phyloP scores from a whole-genome alignment of 2,113 vertebrate genomes.

The Stigmatopora nigra region DNA sequence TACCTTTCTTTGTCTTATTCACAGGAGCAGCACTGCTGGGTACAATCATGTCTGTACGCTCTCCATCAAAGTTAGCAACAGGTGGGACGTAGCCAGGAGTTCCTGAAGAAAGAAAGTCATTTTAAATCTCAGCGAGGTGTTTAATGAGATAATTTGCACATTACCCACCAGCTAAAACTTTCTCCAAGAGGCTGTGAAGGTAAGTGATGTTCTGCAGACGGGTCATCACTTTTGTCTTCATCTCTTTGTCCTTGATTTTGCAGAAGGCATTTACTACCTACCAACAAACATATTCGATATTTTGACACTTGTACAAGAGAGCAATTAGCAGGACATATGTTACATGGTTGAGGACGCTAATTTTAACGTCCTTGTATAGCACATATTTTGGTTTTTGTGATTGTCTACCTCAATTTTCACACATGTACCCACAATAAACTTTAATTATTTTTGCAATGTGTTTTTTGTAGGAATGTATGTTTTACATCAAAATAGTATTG shows the following conservation, averaged over 20 bases:
- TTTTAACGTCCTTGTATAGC: too few species aligned
- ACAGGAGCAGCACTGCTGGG: slow-evolving; percentile 42
- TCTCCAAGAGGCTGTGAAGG: slow-evolving; percentile 79
- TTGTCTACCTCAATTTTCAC: too few species aligned
- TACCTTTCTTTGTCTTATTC: slow-evolving; percentile 76
- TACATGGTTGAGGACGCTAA: too few species aligned
- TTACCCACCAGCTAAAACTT: slow-evolving; percentile 76
- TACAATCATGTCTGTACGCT: slow-evolving; percentile 59
- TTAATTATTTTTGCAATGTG: too few species aligned
- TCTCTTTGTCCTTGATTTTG: slow-evolving; percentile 76
- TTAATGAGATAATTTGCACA: background rate
- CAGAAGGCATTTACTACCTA: slow-evolving; percentile 93
- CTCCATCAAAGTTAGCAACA: slow-evolving; percentile 82
- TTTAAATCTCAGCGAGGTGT: background rate
- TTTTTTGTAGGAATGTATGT: too few species aligned
- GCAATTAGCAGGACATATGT: too few species aligned
- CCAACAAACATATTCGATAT: background rate
- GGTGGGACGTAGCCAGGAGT: slow-evolving; percentile 81
- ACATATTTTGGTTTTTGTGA: too few species aligned
- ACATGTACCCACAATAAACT: too few species aligned
- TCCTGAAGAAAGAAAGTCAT: slow-evolving; percentile 60
- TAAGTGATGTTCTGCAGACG: slow-evolving; percentile 89
- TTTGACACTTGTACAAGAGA: background rate
- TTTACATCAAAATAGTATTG: too few species aligned
- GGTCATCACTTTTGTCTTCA: slow-evolving; percentile 87